A percentile compares a stretch with the other conserved stretches of the same genome.
phyloP scores from a whole-genome alignment of 2,888 invertebrate species.

The Protonemura montana region DNA sequence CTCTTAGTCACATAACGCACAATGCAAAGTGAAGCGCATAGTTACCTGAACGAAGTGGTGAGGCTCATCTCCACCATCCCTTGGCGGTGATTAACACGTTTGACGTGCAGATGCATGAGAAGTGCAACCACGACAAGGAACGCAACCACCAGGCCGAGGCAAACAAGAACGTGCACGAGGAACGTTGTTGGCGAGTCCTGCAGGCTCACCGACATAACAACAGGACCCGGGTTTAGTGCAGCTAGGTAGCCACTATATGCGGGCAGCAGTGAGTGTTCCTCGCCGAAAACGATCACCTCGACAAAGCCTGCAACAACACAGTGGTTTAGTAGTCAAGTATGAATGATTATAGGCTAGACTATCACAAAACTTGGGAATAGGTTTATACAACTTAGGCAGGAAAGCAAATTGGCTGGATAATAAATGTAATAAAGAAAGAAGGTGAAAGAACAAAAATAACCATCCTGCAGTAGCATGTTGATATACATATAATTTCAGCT shows the following conservation, averaged over 20 bases:
- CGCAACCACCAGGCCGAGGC: conserved; percentile 67
- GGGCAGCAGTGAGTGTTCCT: conserved; percentile 62
- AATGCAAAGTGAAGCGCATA: too few relatives aligned
- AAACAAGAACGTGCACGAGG: conserved; percentile 71
- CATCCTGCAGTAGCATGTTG: too few relatives aligned
- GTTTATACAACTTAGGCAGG: too few relatives aligned
- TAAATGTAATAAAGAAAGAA: too few relatives aligned
- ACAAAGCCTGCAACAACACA: conserved; percentile 48
- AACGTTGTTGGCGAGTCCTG: conserved; percentile 53
- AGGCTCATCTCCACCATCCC: conserved; percentile 72
- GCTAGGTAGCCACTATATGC: conserved; percentile 81
- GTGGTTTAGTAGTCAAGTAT: neutral
- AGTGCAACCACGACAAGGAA: conserved; percentile 68
- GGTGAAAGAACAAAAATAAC: too few relatives aligned
- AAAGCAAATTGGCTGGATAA: too few relatives aligned
- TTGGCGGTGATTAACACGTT: conserved; percentile 69
- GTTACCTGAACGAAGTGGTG: conserved; percentile 70
- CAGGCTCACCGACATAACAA: conserved; percentile 51
- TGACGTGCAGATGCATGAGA: conserved; percentile 71
- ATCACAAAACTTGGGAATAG: too few relatives aligned
- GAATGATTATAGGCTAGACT: too few relatives aligned
- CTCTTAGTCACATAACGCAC: too few relatives aligned
- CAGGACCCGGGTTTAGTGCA: conserved; percentile 75
- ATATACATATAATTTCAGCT: too few relatives aligned
- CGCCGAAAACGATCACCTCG: conserved; percentile 59